Conservation (phyloP, 1,140 invertebrate species). For the Drosophila lacteicornis region DNA sequence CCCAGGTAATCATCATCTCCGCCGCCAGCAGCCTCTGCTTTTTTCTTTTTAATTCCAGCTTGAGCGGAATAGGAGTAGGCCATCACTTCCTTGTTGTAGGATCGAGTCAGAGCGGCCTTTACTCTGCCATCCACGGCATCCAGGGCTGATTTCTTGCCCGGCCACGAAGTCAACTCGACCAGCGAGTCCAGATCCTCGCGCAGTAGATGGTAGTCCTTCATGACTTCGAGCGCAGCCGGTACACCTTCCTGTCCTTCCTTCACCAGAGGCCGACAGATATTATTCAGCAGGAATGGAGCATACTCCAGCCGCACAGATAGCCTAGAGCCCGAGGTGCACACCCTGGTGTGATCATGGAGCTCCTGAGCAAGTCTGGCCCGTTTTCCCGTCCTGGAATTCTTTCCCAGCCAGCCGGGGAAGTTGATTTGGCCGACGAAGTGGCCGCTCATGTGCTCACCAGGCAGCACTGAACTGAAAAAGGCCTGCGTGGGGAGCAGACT, state of each 20-base stretch:
- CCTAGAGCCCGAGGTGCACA: conserved; percentile 91
- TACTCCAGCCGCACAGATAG: conserved; percentile 94
- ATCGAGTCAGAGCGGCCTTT: conserved; percentile 96
- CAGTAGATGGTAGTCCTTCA: conserved; percentile 93
- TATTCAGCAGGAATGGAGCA: conserved; percentile 89
- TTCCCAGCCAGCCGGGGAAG: conserved; percentile 98
- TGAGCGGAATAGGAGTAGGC: conserved; percentile 90
- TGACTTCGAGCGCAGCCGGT: conserved; percentile 89
- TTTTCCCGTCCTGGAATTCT: conserved; percentile 94
- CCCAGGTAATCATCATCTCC: conserved; percentile 71
- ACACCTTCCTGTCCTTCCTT: conserved; percentile 90
- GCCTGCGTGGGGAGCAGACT: conserved; percentile 95
- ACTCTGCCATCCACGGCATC: conserved; percentile 92
- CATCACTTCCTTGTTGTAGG: conserved; percentile 94
- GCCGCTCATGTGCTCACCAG: conserved; percentile 94
- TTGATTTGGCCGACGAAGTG: conserved; percentile 91
- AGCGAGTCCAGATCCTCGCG: conserved; percentile 96
- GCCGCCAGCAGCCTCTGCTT: conserved; percentile 75
- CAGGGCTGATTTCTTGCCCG: conserved; percentile 91
- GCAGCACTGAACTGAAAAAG: conserved; percentile 95
- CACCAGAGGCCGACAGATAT: conserved; percentile 91
- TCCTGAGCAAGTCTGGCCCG: conserved; percentile 93
- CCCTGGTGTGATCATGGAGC: conserved; percentile 92
- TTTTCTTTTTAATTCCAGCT: conserved; percentile 87
- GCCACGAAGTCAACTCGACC: conserved; percentile 94